Evolutionary conservation across 2,888 invertebrate genomes (phyloP), one percentile per base, ranked within the genome.

Genomic region (Drosophila niveifrons): DNA sequence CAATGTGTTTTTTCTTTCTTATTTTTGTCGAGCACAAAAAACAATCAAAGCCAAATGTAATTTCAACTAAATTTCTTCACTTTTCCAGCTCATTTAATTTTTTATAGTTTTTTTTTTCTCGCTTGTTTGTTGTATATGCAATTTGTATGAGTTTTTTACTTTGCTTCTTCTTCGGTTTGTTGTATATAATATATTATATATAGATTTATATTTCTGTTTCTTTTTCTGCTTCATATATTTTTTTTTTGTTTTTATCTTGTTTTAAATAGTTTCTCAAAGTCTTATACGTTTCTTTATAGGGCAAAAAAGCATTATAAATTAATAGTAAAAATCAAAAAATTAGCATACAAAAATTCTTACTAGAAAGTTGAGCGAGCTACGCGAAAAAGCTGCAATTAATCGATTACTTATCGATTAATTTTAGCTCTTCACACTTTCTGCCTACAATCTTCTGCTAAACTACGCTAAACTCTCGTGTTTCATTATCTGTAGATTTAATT

Each of bases 281-380:
- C 90, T 90, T 91, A 90, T 90, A 90, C 80, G 90, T 90, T 90
- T 91, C 91, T 80, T 91, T 88, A 82, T 90, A 90, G 90, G 90
- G 90, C 90, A 90, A 90, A 90, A 80, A 82, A 85, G 88, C 78
- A 85, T 82, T 82, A 82, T 67, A 84, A 84, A 82, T 74, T 75
- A 84, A 75, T 70, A 66, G 71, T 67, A 72, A 66, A 80, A 80
- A 75, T 80, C 76, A 75, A 75, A 75, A 62, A 75, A 66, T 62
- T 64, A 73, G 65, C 66, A 64, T 64, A 77, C 55, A 71, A 65
- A 77, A 82, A 82, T 69, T 72, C 68, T 59, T 66, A 65, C 73
- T 67, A 66, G 74, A 76, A 74, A 56, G 74, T 69, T 74, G 75
- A 75, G 75, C 78, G 73, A 77, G 63, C 53, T 50, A 17, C 15